Percentiles rank a stretch among this genome's conserved stretches.
Evolutionary conservation across 2,113 vertebrate genomes (phyloP).

Genomic region (Gopherus evgoodei): DNA sequence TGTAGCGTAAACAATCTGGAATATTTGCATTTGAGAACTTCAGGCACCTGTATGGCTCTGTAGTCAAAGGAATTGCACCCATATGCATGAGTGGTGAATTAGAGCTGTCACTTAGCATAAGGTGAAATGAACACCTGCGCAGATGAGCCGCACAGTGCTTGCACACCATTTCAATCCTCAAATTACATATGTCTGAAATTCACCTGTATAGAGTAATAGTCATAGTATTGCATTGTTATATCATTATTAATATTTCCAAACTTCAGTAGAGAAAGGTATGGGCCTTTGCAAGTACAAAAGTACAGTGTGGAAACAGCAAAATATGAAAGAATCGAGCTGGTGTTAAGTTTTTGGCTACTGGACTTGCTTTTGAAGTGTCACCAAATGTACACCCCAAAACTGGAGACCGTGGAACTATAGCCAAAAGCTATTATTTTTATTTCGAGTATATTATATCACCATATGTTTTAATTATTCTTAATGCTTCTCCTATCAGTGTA

Average conservation of each 20-base stretch:
- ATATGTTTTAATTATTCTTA: conserved; percentile 38
- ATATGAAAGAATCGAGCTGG: neutral
- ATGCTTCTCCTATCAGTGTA: conserved; percentile 1
- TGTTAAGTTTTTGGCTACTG: neutral
- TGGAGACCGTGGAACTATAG: neutral
- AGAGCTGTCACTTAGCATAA: neutral
- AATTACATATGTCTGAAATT: neutral
- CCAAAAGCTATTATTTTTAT: neutral
- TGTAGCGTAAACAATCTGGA: neutral
- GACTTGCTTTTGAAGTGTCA: neutral
- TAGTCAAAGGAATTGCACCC: neutral
- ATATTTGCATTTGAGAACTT: neutral
- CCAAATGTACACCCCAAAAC: neutral
- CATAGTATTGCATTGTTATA: neutral
- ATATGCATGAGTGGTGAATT: neutral
- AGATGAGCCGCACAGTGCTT: neutral
- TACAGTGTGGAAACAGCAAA: neutral
- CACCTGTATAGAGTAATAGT: neutral
- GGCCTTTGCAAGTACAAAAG: neutral
- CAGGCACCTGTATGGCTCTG: neutral
- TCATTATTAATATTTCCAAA: neutral
- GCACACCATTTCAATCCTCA: neutral
- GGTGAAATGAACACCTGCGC: neutral
- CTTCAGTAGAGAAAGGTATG: neutral
- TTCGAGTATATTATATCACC: conserved; percentile 6